phyloP scores from a whole-genome alignment of 1,140 invertebrate genomes.

The Drosophila tani region DNA sequence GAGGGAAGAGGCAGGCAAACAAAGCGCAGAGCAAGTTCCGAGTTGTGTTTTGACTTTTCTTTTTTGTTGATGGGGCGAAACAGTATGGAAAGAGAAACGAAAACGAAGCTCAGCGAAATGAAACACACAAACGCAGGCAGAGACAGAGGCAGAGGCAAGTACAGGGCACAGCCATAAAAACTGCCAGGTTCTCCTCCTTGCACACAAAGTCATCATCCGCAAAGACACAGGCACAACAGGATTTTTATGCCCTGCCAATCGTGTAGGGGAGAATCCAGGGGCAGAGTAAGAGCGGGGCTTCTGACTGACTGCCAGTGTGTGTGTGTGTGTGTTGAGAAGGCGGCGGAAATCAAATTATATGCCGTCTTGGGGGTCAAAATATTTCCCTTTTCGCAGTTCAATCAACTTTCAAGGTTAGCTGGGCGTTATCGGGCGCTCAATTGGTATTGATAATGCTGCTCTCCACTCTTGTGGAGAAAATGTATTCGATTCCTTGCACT shows the following conservation, averaged over 20 bases:
- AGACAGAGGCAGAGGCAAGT: conserved; percentile 1
- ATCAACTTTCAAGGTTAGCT: conserved; percentile 77
- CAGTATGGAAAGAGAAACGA: conserved; percentile 61
- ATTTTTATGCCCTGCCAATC: conserved; percentile 58
- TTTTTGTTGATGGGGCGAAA: conserved; percentile 59
- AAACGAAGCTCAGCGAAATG: conserved; percentile 53
- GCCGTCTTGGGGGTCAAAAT: conserved; percentile 67
- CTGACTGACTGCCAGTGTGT: conserved; percentile 15
- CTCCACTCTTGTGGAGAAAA: conserved; percentile 1
- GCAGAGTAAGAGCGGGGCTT: conserved; percentile 3
- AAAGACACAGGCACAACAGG: conserved; percentile 60
- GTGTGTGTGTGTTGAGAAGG: conserved; percentile 7
- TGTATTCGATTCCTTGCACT: neutral
- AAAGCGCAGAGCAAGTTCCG: conserved; percentile 76
- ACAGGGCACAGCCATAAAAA: conserved; percentile 29
- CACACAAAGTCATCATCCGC: conserved; percentile 50
- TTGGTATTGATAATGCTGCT: conserved; percentile 17
- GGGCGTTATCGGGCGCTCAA: conserved; percentile 20
- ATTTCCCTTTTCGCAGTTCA: conserved; percentile 69
- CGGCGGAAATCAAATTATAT: conserved; percentile 71
- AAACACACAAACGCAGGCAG: conserved; percentile 47
- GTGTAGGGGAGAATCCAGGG: conserved; percentile 32
- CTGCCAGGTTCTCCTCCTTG: conserved; percentile 42
- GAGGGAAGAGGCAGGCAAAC: conserved; percentile 56
- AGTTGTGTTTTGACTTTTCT: conserved; percentile 55